Evolutionary conservation across 1,140 invertebrate species (phyloP).

Genomic region (Drosophila athabasca): DNA sequence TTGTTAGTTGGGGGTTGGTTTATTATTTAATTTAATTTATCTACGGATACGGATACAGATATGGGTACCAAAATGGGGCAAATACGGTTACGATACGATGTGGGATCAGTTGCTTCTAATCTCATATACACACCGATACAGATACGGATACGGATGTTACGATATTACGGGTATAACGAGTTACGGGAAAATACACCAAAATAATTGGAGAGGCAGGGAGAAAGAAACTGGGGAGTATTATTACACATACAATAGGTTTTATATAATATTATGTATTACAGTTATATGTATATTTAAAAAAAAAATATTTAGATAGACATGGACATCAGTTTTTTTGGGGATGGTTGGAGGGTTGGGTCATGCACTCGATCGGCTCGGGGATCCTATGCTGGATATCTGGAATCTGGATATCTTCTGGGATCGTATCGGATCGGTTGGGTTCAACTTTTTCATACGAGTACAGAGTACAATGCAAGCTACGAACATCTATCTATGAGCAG

Average conservation of each 20-base stretch:
- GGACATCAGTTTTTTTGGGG: conserved; percentile 24
- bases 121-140: conserved; percentile 4
- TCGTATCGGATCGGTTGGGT: conserved; percentile 27
- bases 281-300: conserved; percentile 15
- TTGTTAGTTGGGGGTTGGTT: conserved; percentile 17
- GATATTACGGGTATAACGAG: conserved; percentile 30
- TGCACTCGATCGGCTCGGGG: conserved; percentile 23
- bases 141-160: conserved; percentile 18
- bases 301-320: conserved; percentile 38
- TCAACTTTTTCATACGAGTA: conserved; percentile 12
- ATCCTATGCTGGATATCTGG: neutral
- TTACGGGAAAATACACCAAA: conserved; percentile 40
- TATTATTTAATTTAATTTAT: conserved; percentile 40
- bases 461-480: conserved; percentile 49
- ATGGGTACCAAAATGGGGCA: conserved; percentile 16
- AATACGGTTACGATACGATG: neutral
- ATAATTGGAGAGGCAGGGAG: conserved; percentile 20
- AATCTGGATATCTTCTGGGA: conserved; percentile 18
- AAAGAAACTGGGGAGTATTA: neutral
- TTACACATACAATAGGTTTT: conserved; percentile 26
- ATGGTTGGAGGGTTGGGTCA: conserved; percentile 13
- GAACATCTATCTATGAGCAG: conserved; percentile 45
- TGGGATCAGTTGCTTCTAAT: conserved; percentile 36
- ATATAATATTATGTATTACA: conserved; percentile 5
- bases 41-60: conserved; percentile 51